Conservation (phyloP, 2,113 vertebrate genomes). For the Erythrocercus mccallii region DNA sequence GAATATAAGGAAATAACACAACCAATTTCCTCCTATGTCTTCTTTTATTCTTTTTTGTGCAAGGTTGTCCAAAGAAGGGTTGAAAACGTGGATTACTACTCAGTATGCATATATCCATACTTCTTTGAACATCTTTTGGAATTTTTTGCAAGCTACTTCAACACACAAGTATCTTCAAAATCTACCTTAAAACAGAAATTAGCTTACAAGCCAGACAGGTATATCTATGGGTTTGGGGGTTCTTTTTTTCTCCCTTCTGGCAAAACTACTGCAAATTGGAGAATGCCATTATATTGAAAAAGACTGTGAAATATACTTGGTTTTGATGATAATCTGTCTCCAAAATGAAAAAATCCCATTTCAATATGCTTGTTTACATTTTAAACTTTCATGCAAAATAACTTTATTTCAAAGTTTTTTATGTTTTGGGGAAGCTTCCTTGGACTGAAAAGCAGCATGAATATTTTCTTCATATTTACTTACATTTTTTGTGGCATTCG, state of each 20-base stretch:
- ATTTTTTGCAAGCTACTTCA: neutral
- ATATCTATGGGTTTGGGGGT: neutral
- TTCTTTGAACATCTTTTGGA: neutral
- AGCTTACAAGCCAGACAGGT: neutral
- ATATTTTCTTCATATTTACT: neutral
- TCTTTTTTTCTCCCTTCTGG: neutral
- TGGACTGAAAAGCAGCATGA: neutral
- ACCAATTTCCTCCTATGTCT: neutral
- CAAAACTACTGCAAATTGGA: neutral
- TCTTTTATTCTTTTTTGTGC: neutral
- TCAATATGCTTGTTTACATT: neutral
- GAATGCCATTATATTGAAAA: neutral
- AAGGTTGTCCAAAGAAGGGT: neutral
- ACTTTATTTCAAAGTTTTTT: neutral
- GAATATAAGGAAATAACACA: neutral
- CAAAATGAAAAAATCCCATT: neutral
- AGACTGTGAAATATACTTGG: neutral
- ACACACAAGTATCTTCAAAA: neutral
- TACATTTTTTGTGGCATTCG: neutral
- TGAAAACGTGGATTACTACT: neutral
- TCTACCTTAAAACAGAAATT: neutral
- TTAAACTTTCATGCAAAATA: neutral
- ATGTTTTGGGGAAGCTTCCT: neutral
- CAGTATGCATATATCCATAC: accelerated
- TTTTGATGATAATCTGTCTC: neutral